Evolutionary conservation across 2,797 vertebrate genomes (phyloP).

Genomic region (Pseudopleuronectes americanus): DNA sequence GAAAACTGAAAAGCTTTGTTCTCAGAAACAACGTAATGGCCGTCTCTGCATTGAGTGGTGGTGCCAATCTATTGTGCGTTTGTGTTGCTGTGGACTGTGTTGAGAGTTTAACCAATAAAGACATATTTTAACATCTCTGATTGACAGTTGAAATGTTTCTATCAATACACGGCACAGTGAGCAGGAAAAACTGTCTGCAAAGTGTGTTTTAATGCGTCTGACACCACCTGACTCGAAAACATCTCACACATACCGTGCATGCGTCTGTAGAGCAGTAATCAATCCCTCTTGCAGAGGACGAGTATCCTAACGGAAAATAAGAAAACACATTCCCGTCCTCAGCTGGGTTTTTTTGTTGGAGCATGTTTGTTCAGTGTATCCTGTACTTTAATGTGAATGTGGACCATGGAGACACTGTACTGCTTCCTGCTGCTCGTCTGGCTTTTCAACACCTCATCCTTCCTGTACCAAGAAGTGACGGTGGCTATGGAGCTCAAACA

Average conservation of each 20-base stretch:
- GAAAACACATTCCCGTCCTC: constrained; percentile 22
- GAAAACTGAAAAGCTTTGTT: not conserved
- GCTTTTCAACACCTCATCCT: constrained; percentile 22
- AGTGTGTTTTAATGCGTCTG: not conserved
- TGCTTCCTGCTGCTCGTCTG: constrained; percentile 42
- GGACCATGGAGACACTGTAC: constrained; percentile 8
- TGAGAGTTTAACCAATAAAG: not conserved
- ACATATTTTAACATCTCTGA: not conserved
- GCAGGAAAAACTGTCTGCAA: not conserved
- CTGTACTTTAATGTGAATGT: constrained; percentile 34
- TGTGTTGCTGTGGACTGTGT: not conserved
- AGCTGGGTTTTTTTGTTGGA: constrained; percentile 21
- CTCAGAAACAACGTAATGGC: not conserved
- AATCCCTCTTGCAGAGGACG: not conserved
- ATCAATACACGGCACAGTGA: not conserved
- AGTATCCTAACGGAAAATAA: not conserved
- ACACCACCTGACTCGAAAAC: not conserved
- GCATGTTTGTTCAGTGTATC: constrained; percentile 28
- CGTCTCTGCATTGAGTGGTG: not conserved
- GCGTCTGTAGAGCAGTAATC: not conserved
- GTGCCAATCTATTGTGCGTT: not conserved
- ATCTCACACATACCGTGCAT: not conserved
- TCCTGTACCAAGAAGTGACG: constrained; percentile 2
- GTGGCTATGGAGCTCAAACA: no score
- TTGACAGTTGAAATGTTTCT: not conserved